These are phyloP conservation scores for Oasisia sp. DNA, from an alignment of 2,888 invertebrate species.

Conservation along the genomic window DNA sequence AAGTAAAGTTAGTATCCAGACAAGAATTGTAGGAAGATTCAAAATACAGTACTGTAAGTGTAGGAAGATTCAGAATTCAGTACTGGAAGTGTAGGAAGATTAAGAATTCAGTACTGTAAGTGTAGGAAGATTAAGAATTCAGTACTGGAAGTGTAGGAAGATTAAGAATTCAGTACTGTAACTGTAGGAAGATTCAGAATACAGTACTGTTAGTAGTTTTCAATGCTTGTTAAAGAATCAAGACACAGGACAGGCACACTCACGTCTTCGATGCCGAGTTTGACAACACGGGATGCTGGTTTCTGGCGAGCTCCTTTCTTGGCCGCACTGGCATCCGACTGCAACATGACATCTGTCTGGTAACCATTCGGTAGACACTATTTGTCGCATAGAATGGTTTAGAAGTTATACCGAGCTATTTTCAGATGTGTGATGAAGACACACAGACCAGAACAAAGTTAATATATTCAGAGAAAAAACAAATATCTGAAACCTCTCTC, in stretches of 20 bases:
- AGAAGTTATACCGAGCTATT: neutral
- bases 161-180: neutral
- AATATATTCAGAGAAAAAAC: too few species aligned
- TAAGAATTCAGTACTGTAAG: neutral
- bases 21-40: too few species aligned
- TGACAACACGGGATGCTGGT: constrained; percentile 34
- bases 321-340: neutral
- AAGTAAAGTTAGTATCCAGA: too few species aligned
- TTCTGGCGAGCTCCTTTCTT: constrained; percentile 8
- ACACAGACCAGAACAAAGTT: too few species aligned
- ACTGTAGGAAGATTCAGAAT: too few species aligned
- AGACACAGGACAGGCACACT: constrained; percentile 34
- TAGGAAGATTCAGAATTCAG: too few species aligned
- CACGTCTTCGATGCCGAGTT: constrained; percentile 62
- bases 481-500: too few species aligned
- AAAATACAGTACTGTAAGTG: neutral
- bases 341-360: neutral
- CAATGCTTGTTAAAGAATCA: neutral
- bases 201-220: neutral
- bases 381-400: neutral
- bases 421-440: neutral
- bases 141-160: too few species aligned
- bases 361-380: neutral
- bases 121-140: too few species aligned
- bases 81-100: too few species aligned